These are phyloP conservation scores for Mesopsocus fuscifrons DNA, from an alignment of 2,888 invertebrate species.

Conservation along the genomic window DNA sequence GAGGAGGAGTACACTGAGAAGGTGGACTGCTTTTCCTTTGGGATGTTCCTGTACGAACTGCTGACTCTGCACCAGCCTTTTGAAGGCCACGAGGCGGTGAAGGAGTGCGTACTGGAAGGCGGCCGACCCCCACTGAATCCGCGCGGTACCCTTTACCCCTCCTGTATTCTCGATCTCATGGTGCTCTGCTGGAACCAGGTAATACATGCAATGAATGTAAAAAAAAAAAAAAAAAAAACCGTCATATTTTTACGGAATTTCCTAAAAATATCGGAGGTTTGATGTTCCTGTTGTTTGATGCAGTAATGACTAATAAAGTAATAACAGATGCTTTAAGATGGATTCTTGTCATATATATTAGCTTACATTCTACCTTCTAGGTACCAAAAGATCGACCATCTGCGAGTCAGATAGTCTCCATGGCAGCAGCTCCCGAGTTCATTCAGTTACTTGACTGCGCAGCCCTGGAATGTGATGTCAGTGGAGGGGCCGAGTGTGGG, in stretches of 20 bases:
- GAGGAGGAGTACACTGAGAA: constrained; percentile 98
- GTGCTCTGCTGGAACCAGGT: constrained; percentile 83
- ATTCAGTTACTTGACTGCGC: constrained; percentile 68
- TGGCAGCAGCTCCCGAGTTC: constrained; percentile 83
- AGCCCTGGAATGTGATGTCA: constrained; percentile 31
- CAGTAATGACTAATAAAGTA: no score
- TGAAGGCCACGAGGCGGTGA: constrained; percentile 90
- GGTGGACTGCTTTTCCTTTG: constrained; percentile 97
- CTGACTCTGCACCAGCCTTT: constrained; percentile 86
- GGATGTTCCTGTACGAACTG: constrained; percentile 95
- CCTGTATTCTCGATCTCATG: constrained; percentile 85
- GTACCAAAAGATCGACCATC: constrained; percentile 62
- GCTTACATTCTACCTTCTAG: not conserved
- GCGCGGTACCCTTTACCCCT: constrained; percentile 64
- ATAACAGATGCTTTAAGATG: no score
- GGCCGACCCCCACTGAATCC: constrained; percentile 76
- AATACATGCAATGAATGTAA: no score
- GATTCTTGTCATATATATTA: not conserved
- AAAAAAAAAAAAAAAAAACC: no score
- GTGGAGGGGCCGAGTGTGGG: constrained; percentile 29
- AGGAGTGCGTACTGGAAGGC: constrained; percentile 90
- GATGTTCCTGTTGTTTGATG: no score
- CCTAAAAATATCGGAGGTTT: no score
- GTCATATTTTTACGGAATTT: no score
- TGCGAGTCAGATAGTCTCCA: constrained; percentile 84